phyloP scores from a whole-genome alignment of 2,888 invertebrate species.

The Drosophila flavopinicola region DNA sequence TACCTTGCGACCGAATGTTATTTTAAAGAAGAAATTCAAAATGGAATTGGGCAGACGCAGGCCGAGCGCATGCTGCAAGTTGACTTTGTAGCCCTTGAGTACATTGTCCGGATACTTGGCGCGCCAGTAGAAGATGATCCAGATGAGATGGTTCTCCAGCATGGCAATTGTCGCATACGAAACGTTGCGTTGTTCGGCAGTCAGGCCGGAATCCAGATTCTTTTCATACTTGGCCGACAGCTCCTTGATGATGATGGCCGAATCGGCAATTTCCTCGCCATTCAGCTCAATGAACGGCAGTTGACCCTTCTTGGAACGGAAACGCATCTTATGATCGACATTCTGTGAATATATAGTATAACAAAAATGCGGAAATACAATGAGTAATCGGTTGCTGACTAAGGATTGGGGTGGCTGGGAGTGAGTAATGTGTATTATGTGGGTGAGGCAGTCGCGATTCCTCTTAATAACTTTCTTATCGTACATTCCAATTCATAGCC shows the following conservation, averaged over 20 bases:
- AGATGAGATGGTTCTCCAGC: conserved; percentile 96
- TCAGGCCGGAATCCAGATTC: conserved; percentile 92
- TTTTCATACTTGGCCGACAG: conserved; percentile 92
- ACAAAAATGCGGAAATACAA: conserved; percentile 5
- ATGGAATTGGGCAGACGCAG: conserved; percentile 94
- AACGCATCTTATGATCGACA: conserved; percentile 96
- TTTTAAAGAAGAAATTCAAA: conserved; percentile 95
- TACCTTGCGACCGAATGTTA: conserved; percentile 94
- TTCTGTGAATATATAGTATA: conserved; percentile 87
- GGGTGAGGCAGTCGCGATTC: conserved; percentile 20
- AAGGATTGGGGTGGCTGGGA: conserved; percentile 8
- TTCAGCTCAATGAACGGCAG: conserved; percentile 97
- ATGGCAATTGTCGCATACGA: conserved; percentile 97
- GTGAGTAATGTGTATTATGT: conserved; percentile 59
- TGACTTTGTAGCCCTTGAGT: conserved; percentile 95
- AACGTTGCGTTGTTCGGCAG: conserved; percentile 93
- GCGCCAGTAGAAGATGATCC: conserved; percentile 96
- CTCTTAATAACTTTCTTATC: conserved; percentile 36
- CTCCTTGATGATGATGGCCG: conserved; percentile 94
- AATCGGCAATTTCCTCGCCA: conserved; percentile 97
- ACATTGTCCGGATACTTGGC: conserved; percentile 95
- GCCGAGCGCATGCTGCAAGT: conserved; percentile 94
- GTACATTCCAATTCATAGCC: conserved; percentile 46
- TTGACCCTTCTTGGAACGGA: conserved; percentile 96
- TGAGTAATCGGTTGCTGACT: conserved; percentile 24